phyloP scores from a whole-genome alignment of 2,888 invertebrate genomes.

The Megalurothrips usitatus region DNA sequence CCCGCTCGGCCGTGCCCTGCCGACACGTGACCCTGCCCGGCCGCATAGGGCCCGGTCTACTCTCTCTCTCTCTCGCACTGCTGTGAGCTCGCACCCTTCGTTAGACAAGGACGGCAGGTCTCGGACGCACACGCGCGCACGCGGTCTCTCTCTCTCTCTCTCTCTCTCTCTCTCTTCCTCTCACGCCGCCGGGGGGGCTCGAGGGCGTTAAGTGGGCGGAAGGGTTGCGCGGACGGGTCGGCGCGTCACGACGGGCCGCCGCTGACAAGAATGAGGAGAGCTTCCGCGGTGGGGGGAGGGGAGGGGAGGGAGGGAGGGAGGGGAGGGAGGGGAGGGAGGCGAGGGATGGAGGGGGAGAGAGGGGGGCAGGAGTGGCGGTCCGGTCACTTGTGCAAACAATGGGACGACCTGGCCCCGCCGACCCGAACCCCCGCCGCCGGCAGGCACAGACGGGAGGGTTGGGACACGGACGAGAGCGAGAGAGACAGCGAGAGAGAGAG shows the following conservation, averaged over 20 bases:
- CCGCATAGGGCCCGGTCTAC: too few relatives aligned
- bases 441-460: too few relatives aligned
- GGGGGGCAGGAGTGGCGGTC: not conserved
- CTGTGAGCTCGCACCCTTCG: too few relatives aligned
- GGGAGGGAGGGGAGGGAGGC: not conserved
- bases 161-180: conserved; percentile 1
- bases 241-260: not conserved
- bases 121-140: too few relatives aligned
- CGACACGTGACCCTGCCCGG: too few relatives aligned
- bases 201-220: conserved; percentile 21
- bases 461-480: too few relatives aligned
- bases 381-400: conserved; percentile 22
- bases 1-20: too few relatives aligned
- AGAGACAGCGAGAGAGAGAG: too few relatives aligned
- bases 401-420: not conserved
- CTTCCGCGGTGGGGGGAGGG: conserved; percentile 5
- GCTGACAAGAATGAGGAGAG: conserved; percentile 24
- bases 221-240: not conserved
- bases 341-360: not conserved
- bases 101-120: too few relatives aligned
- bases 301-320: not conserved
- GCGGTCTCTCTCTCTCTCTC: not conserved
- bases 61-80: too few relatives aligned
- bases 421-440: too few relatives aligned
- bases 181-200: not conserved